phyloP scores from a whole-genome alignment of 2,888 invertebrate genomes.

The Euphydryas editha region DNA sequence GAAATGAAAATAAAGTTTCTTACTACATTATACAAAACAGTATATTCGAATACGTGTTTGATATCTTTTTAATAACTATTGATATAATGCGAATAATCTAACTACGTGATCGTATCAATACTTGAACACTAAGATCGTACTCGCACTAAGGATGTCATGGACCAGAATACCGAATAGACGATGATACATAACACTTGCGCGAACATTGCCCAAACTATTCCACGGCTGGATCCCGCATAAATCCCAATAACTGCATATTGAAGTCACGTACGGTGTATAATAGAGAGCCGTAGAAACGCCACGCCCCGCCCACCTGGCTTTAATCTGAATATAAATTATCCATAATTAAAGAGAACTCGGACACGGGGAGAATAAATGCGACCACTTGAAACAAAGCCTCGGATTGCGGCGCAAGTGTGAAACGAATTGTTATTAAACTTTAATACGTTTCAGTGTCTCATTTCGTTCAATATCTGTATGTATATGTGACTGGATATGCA shows the following conservation, averaged over 20 bases:
- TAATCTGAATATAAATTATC: constrained; percentile 84
- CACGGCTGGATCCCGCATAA: constrained; percentile 46
- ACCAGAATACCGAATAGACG: constrained; percentile 22
- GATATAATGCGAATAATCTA: background rate
- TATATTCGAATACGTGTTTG: background rate
- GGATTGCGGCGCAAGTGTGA: constrained; percentile 46
- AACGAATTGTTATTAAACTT: constrained; percentile 16
- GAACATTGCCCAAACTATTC: constrained; percentile 42
- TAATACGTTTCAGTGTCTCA: constrained; percentile 7
- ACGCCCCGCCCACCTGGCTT: constrained; percentile 65
- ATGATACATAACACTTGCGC: constrained; percentile 28
- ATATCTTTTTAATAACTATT: background rate
- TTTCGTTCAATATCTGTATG: background rate
- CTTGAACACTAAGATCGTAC: constrained; percentile 4
- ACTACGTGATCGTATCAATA: background rate
- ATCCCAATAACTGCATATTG: constrained; percentile 59
- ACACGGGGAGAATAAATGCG: constrained; percentile 80
- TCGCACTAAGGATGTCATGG: constrained; percentile 1
- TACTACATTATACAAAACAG: background rate
- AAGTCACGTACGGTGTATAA: constrained; percentile 63
- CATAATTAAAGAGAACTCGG: constrained; percentile 81
- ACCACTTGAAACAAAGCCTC: constrained; percentile 78
- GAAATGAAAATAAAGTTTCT: background rate
- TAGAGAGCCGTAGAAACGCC: constrained; percentile 51
- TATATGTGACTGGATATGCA: background rate